A percentile compares a stretch with the other conserved stretches of the same genome.
Conservation (phyloP, 1,140 invertebrate genomes). For the Pogonomyrmex californicus region DNA sequence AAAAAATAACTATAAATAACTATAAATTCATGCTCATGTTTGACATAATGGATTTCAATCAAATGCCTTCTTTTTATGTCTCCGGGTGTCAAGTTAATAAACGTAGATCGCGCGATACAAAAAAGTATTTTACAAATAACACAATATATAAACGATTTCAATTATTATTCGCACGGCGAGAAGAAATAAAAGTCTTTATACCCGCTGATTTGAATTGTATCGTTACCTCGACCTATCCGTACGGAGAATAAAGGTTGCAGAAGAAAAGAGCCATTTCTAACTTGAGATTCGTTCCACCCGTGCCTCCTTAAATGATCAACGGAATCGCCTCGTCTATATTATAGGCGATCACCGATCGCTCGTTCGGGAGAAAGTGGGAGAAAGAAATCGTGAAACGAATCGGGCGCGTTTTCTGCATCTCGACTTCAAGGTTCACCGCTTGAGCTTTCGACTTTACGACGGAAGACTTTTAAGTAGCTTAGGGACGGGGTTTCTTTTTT, state of each 20-base stretch:
- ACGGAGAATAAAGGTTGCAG: background rate
- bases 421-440: background rate
- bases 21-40: background rate
- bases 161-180: background rate
- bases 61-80: background rate
- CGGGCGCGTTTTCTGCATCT: constrained; percentile 20
- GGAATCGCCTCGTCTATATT: constrained; percentile 22
- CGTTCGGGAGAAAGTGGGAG: constrained; percentile 38
- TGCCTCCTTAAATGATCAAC: constrained; percentile 22
- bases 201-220: background rate
- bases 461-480: background rate
- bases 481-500: background rate
- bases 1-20: background rate
- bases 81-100: background rate
- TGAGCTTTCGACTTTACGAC: background rate
- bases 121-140: background rate
- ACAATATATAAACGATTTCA: background rate
- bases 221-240: background rate
- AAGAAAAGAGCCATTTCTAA: constrained; percentile 13
- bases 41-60: background rate
- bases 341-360: constrained; percentile 6
- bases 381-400: constrained; percentile 32
- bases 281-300: background rate
- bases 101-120: background rate
- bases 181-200: background rate